These are phyloP conservation scores for Steatornis caripensis DNA, from an alignment of 2,113 vertebrate species.

Conservation along the genomic window DNA sequence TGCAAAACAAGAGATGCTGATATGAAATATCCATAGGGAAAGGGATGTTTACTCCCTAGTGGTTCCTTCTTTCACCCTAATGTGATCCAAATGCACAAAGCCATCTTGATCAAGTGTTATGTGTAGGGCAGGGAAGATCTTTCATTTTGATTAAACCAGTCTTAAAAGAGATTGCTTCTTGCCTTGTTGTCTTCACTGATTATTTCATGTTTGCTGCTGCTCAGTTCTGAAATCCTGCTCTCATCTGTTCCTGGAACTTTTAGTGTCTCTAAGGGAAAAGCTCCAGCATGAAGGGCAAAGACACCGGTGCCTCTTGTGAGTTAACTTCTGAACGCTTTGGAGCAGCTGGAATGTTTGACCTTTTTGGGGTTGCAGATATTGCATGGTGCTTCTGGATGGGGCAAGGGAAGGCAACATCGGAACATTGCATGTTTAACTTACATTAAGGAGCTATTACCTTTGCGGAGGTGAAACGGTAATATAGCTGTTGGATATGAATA, in stretches of 20 bases:
- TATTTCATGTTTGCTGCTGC: neutral
- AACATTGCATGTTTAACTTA: neutral
- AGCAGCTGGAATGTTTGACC: neutral
- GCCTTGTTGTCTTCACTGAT: neutral
- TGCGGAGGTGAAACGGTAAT: neutral
- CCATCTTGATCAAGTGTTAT: neutral
- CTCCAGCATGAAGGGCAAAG: neutral
- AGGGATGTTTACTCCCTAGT: neutral
- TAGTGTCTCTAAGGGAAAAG: neutral
- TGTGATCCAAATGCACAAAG: neutral
- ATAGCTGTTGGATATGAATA: neutral
- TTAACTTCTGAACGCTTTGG: neutral
- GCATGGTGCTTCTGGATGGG: neutral
- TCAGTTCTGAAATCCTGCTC: neutral
- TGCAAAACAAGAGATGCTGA: fast-evolving
- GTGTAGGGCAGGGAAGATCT: neutral
- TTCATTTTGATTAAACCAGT: neutral
- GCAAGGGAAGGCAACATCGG: neutral
- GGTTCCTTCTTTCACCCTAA: neutral
- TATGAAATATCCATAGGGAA: neutral
- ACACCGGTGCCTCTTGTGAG: neutral
- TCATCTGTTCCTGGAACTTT: fast-evolving
- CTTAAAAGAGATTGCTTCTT: neutral
- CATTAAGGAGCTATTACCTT: neutral
- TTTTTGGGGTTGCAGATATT: neutral